Evolutionary conservation across 2,113 vertebrate species (phyloP).

Genomic region (Paraplagusia blochii): DNA sequence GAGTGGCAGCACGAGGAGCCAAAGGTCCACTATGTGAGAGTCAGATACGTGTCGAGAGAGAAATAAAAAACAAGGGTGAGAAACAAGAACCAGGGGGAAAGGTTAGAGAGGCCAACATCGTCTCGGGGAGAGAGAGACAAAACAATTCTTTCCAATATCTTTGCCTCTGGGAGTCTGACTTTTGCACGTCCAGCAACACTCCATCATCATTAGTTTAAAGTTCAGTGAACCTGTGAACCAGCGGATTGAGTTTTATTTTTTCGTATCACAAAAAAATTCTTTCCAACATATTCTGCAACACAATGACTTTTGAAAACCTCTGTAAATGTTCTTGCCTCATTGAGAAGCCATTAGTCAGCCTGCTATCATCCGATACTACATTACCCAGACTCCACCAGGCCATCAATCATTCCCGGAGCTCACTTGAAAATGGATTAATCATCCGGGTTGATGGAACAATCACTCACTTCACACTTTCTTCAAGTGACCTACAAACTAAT

Average conservation of each 20-base stretch:
- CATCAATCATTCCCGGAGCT: conserved; percentile 58
- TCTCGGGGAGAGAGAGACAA: conserved; percentile 39
- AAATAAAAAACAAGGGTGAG: conserved; percentile 49
- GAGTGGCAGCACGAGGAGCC: conserved; percentile 9
- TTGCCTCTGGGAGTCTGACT: conserved; percentile 18
- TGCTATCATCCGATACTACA: conserved; percentile 55
- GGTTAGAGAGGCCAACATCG: conserved; percentile 29
- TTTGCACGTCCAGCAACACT: conserved; percentile 26
- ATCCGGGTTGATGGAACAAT: conserved; percentile 54
- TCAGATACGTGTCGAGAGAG: conserved; percentile 41
- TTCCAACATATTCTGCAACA: too few species aligned
- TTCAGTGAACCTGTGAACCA: conserved; percentile 19
- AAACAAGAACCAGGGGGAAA: conserved; percentile 33
- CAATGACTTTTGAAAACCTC: too few species aligned
- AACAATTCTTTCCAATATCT: conserved; percentile 38
- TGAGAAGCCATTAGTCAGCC: conserved; percentile 42
- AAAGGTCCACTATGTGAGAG: conserved; percentile 48
- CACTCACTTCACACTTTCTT: conserved; percentile 40
- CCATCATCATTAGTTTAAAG: conserved; percentile 35
- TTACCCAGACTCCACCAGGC: conserved; percentile 59
- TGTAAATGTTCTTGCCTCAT: conserved; percentile 4
- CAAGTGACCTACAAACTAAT: conserved; percentile 39
- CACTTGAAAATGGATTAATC: conserved; percentile 53
- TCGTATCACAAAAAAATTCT: too few species aligned
- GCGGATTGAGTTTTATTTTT: too few species aligned